Base-by-base conservation (phyloP, 1,140 invertebrate species). In the Tenebrio molitor region DNA sequence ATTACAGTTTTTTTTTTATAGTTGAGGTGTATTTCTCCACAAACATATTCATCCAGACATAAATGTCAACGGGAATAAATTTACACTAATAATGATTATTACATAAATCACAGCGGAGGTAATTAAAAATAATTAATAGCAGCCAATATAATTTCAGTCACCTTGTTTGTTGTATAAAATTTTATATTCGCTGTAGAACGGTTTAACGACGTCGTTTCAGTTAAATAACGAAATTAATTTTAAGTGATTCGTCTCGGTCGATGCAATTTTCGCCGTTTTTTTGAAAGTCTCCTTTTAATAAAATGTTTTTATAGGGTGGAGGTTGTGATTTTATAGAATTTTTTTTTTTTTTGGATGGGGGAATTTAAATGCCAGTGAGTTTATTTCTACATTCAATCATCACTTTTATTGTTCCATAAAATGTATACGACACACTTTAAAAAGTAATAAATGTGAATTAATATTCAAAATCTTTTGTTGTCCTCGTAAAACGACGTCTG, bases 341-440 rank as follows among this genome's bases (percentile, higher is more conserved):
- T 5, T n/a, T 2, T 39, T 39, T 39, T 39, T 12, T 39, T 39
- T 5, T 39, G 36, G n/a, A 39, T 33, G 29, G 4, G 29, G 10
- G 36, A 39, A 7, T 8, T 39, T 7, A 39, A 39, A 39, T 39
- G 12, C 7, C 36, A 12, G 6, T 14, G 6, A 12, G 50, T 75
- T 72, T 74, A 74, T 72, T 74, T 66, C 71, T 69, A 65, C 63
- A 77, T 75, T 74, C 74, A 76, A 76, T 76, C 69, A 71, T 76
- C 71, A 72, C 67, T 74, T 77, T 77, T 77, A 77, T 71, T 72
- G 76, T 76, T 74, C 76, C 74, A 77, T 77, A 77, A 77, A 77
- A 76, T 72, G 16, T 72, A 77, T 76, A 77, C 69, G 72, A 74
- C 71, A 76, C 69, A 77, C 76, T 76, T 77, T 77, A 77, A 77